These are phyloP conservation scores for Cyphomyrus plagiostoma DNA, from an alignment of 2,113 vertebrate species.

Conservation along the genomic window DNA sequence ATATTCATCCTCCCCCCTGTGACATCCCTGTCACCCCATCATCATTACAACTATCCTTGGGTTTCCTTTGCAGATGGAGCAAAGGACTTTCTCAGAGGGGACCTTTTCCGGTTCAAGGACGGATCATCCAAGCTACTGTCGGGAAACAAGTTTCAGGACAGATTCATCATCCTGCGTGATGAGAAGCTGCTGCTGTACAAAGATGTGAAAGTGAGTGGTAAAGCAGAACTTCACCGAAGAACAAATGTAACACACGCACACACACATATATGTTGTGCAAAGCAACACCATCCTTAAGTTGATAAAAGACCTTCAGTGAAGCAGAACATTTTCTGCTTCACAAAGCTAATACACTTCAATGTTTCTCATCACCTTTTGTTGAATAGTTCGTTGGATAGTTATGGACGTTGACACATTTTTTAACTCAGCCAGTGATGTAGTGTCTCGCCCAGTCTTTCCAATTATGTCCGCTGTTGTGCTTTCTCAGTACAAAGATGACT, in stretches of 20 bases:
- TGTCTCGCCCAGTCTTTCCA: background rate
- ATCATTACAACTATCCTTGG: background rate
- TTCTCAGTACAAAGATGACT: background rate
- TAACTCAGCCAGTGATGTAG: background rate
- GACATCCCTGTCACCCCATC: background rate
- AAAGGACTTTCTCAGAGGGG: constrained; percentile 59
- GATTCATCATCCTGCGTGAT: constrained; percentile 72
- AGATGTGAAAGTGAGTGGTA: constrained; percentile 74
- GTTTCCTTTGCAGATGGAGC: constrained; percentile 48
- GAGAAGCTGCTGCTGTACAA: constrained; percentile 80
- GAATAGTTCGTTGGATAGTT: background rate
- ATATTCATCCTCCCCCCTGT: background rate
- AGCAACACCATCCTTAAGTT: background rate
- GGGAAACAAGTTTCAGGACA: constrained; percentile 89
- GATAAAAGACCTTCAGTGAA: background rate
- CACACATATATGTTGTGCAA: background rate
- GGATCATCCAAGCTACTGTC: constrained; percentile 83
- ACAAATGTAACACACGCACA: background rate
- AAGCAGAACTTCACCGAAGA: background rate
- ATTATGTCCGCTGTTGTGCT: background rate
- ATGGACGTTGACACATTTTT: background rate
- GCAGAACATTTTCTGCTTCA: background rate
- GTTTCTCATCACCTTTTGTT: background rate
- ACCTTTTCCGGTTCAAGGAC: constrained; percentile 78
- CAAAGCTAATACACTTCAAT: background rate